Base-by-base conservation (phyloP, 2,888 invertebrate species). In the Cyclophora punctaria region DNA sequence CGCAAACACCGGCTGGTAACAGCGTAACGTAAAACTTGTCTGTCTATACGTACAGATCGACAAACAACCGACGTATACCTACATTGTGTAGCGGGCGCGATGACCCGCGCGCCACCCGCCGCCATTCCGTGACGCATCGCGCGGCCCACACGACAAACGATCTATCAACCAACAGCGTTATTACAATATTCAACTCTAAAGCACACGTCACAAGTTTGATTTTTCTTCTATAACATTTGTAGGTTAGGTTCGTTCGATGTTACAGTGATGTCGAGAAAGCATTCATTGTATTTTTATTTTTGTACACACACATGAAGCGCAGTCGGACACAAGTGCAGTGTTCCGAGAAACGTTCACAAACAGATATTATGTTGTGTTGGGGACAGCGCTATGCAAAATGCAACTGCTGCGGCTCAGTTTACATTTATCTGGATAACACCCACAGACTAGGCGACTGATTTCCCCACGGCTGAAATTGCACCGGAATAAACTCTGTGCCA, bases 271-370 rank as follows among this genome's bases (percentile, higher is more conserved):
- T 73, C 68, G 79, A 75, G 84, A 85, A 85, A 84, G 85, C 82
- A 80, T 78, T 76, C 69, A 71, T 71, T 75, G 71, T 80, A 74
- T 80, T 83, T 82, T 83, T 82, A 79, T 81, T 81, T 82, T 73
- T 73, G 72, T 81, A 72, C 69, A 68, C 69, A 72, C 69, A 68
- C 69, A 62, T 57, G 53, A 47, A 57, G 51, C 59, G 64, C 71
- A 69, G 68, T 68, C 70, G 67, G 69, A 75, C 76, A 73, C 78
- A 78, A 80, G 81, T 80, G 83, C 82, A 80, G 67, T 69, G 75
- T 80, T 79, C 80, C 73, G 70, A 77, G 79, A 81, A 80, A 69
- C 65, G 71, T 64, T 75, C 72, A 69, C 71, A 76, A 78, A 76
- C 78, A 77, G 75, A 73, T 65, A 69, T 65, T 59, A 53, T 62